These are phyloP conservation scores for Odontothrips loti DNA, from an alignment of 2,888 invertebrate species.

Conservation along the genomic window DNA sequence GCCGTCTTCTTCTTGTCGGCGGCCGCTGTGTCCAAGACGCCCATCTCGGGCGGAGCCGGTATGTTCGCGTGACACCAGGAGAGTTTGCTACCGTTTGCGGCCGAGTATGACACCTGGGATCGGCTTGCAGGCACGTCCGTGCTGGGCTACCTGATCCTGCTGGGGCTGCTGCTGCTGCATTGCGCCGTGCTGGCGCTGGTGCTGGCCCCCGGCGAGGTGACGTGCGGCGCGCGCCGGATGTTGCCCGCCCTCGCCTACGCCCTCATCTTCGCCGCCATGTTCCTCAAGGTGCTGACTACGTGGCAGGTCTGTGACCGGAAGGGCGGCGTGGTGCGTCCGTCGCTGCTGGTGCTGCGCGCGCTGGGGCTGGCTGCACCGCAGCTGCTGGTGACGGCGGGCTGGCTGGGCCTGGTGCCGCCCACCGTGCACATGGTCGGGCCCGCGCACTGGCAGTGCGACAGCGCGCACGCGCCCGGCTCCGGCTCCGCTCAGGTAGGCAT, in stretches of 20 bases:
- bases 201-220: slow-evolving; percentile 42
- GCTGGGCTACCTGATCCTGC: slow-evolving; percentile 47
- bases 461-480: slow-evolving; percentile 37
- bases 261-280: slow-evolving; percentile 46
- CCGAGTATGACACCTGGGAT: too few relatives aligned
- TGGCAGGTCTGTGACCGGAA: slow-evolving; percentile 13
- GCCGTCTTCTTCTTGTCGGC: slow-evolving; percentile 34
- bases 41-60: slow-evolving; percentile 33
- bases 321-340: slow-evolving; percentile 14
- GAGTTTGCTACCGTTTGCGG: too few relatives aligned
- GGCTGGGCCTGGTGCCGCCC: neutral
- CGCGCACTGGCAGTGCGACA: slow-evolving; percentile 43
- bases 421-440: slow-evolving; percentile 38
- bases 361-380: slow-evolving; percentile 35
- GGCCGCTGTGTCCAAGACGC: slow-evolving; percentile 35
- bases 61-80: too few relatives aligned
- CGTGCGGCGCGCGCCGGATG: slow-evolving; percentile 48
- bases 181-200: slow-evolving; percentile 40
- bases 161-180: slow-evolving; percentile 47
- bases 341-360: neutral
- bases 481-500: slow-evolving; percentile 39
- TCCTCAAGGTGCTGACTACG: slow-evolving; percentile 41
- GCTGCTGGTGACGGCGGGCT: slow-evolving; percentile 32
- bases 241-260: slow-evolving; percentile 47
- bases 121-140: slow-evolving; percentile 40